Conservation (phyloP, 2,888 invertebrate genomes). For the Troilus luridus region DNA sequence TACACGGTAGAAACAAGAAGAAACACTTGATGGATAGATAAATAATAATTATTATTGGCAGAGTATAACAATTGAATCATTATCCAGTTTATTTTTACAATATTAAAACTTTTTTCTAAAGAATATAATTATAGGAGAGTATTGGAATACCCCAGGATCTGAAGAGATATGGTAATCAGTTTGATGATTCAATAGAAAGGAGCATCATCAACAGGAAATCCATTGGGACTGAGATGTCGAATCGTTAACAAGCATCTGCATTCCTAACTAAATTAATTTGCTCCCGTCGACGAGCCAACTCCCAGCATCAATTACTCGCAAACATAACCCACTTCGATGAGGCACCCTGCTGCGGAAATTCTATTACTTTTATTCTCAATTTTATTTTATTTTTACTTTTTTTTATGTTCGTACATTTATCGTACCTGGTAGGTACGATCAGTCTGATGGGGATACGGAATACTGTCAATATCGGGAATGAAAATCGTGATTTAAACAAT, state of each 20-base stretch:
- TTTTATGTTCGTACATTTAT: too few relatives aligned
- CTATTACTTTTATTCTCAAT: neutral
- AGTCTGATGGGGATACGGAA: too few relatives aligned
- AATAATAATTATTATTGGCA: too few relatives aligned
- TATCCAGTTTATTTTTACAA: too few relatives aligned
- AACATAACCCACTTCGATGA: neutral
- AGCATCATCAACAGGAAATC: neutral
- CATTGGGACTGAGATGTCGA: conserved; percentile 22
- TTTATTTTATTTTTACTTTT: neutral
- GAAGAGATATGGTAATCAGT: neutral
- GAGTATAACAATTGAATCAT: too few relatives aligned
- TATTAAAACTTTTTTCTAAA: too few relatives aligned
- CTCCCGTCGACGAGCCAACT: neutral
- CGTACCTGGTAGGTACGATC: too few relatives aligned
- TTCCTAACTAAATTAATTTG: conserved; percentile 27
- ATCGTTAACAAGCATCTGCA: conserved; percentile 23
- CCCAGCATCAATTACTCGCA: neutral
- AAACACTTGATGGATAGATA: too few relatives aligned
- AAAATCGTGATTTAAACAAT: too few relatives aligned
- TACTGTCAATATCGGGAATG: too few relatives aligned
- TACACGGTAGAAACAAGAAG: too few relatives aligned
- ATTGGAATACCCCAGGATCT: neutral
- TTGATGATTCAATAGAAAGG: neutral
- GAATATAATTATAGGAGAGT: too few relatives aligned
- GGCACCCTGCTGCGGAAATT: neutral